Base-by-base conservation (phyloP, 2,797 vertebrate species). In the Hyperoplus lanceolatus region DNA sequence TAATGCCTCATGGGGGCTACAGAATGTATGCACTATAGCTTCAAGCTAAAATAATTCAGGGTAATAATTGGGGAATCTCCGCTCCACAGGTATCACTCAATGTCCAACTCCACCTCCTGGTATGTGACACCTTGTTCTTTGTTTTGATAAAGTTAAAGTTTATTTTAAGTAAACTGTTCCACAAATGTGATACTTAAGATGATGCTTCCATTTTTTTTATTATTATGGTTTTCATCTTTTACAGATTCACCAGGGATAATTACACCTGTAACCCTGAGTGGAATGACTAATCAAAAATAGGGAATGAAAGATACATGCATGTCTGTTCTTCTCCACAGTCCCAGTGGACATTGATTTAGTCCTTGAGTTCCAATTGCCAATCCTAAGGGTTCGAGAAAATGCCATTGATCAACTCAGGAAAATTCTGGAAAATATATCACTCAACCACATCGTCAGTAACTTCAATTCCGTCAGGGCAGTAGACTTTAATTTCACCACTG, bases 401-500 rank as follows among this genome's bases (percentile, higher is more conserved):
- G 43, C 53, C 6, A 14, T 43, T 12, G 1, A 43, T 8, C 0
- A 1, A 3, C 8, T 86, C 10, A 79, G 84, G 51, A 0, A 6
- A 0, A 0, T 0, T 4, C 1, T 89, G 51, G 5, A 0, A 4
- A 0, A 0, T 13, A 0, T 69, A 1, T 0, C 0, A 0, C 16
- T 77, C 1, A 87, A 85, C 4, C 0, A 21, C 5, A 0, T 0
- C 5, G 1, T 88, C 56, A 56, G 12, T 7, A 0, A 13, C 1
- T 21, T n/a, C 13, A 29, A 2, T 29, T 3, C 21, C 13, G 1
- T 85, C 1, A 1, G 0, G 3, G 0, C 86, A n/a, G 11, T 0
- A 10, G 43, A 4, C 2, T 0, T 84, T 1, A 50, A 72, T 55
- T 48, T 91, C 11, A 91, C 87, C 10, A 90, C 90, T 77, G 81